phyloP scores from a whole-genome alignment of 2,113 vertebrate genomes.

The Ceyx melanurus region DNA sequence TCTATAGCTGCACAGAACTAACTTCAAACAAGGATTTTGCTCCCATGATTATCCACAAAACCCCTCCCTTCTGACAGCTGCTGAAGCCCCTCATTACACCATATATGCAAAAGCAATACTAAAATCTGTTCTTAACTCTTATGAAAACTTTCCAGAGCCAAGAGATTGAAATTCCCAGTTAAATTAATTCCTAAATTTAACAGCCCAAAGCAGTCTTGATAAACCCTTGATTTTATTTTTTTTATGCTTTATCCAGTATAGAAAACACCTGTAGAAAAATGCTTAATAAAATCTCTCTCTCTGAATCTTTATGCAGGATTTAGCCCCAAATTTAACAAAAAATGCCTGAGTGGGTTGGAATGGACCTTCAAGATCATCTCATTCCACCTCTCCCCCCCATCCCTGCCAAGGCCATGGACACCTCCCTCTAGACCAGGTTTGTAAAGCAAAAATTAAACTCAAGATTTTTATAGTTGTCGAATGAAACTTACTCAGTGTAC shows the following conservation, averaged over 20 bases:
- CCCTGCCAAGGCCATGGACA: no score
- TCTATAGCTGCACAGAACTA: not conserved
- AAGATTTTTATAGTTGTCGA: not conserved
- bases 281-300: not conserved
- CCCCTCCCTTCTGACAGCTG: not conserved
- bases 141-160: not conserved
- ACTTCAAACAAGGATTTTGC: not conserved
- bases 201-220: not conserved
- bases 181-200: not conserved
- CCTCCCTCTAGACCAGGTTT: no score
- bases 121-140: not conserved
- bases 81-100: rapidly evolving
- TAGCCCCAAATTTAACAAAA: not conserved
- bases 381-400: no score
- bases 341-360: no score
- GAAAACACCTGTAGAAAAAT: not conserved
- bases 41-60: not conserved
- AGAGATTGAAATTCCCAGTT: not conserved
- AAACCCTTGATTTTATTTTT: not conserved
- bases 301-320: not conserved
- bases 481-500: conserved; percentile 50
- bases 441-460: not conserved
- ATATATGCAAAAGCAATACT: rapidly evolving
- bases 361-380: no score
- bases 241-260: not conserved